phyloP scores from a whole-genome alignment of 1,140 invertebrate species.

The Phortica variegata region DNA sequence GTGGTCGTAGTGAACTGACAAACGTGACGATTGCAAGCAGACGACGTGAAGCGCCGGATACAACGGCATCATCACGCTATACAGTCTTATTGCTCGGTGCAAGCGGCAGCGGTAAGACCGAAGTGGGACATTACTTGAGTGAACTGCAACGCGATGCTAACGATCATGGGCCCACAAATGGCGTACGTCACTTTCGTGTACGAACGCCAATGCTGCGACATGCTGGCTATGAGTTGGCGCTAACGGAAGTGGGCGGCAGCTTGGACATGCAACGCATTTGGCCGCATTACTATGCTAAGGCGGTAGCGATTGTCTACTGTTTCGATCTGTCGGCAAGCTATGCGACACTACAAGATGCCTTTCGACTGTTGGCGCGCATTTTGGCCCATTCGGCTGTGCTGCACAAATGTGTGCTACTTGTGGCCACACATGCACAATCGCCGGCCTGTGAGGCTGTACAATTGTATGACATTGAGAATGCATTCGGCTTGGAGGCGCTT shows the following conservation, averaged over 20 bases:
- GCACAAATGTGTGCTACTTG: constrained; percentile 38
- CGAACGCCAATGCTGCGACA: not conserved
- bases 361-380: constrained; percentile 20
- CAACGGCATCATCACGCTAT: constrained; percentile 4
- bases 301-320: constrained; percentile 41
- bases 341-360: constrained; percentile 18
- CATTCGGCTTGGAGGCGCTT: constrained; percentile 32
- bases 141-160: constrained; percentile 5
- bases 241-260: constrained; percentile 46
- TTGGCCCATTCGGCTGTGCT: constrained; percentile 24
- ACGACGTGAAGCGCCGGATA: too few species aligned
- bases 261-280: constrained; percentile 47
- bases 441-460: constrained; percentile 30
- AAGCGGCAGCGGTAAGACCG: constrained; percentile 40
- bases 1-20: too few species aligned
- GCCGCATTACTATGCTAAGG: constrained; percentile 37
- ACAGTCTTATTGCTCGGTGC: constrained; percentile 40
- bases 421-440: constrained; percentile 26
- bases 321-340: constrained; percentile 29
- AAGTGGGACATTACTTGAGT: constrained; percentile 32
- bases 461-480: constrained; percentile 44
- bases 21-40: too few species aligned
- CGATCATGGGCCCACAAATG: constrained; percentile 36
- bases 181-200: constrained; percentile 32
- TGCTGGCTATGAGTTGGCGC: constrained; percentile 6